phyloP scores from a whole-genome alignment of 2,797 vertebrate species.

The Falco columbarius region DNA sequence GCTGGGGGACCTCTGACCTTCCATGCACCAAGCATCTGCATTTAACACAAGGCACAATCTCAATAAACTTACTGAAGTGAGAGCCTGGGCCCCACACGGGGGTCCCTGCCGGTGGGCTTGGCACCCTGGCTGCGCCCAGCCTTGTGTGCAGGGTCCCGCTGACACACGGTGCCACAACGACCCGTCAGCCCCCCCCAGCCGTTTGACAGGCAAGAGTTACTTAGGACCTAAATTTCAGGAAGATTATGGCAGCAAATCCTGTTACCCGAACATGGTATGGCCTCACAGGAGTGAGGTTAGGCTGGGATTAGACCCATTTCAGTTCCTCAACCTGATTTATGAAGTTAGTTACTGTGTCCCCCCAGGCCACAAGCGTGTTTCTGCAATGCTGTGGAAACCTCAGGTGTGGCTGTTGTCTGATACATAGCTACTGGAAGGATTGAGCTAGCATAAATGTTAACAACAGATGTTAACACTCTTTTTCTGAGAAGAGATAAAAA shows the following conservation, averaged over 20 bases:
- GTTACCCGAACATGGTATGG: background rate
- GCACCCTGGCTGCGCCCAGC: background rate
- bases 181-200: background rate
- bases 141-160: fast-evolving
- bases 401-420: background rate
- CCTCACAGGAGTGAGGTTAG: background rate
- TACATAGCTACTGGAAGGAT: background rate
- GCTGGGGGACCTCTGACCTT: background rate
- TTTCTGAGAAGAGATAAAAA: background rate
- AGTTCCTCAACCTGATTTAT: background rate
- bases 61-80: background rate
- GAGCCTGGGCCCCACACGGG: background rate
- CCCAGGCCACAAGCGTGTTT: background rate
- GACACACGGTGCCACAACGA: background rate
- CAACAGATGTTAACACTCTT: background rate
- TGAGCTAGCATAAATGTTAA: background rate
- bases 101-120: background rate
- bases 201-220: background rate
- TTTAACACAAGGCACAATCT: background rate
- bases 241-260: background rate
- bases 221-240: background rate
- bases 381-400: background rate
- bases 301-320: background rate
- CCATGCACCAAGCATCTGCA: background rate
- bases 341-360: background rate